phyloP scores from a whole-genome alignment of 2,113 vertebrate species.

The Morone chrysops region DNA sequence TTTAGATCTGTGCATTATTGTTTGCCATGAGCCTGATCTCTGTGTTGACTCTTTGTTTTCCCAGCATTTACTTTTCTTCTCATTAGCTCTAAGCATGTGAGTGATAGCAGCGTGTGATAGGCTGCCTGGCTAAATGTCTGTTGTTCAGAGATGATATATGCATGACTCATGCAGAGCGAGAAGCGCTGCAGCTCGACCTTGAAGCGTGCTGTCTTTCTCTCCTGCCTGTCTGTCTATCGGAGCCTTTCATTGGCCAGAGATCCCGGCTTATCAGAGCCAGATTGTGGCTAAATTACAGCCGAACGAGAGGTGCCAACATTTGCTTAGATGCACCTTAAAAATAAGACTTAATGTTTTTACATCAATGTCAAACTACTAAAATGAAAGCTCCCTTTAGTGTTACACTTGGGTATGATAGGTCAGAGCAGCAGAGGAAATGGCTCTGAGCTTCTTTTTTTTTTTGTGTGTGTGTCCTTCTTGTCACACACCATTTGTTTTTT shows the following conservation, averaged over 20 bases:
- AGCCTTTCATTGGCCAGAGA: conserved; percentile 56
- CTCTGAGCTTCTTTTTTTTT: conserved; percentile 24
- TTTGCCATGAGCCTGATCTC: conserved; percentile 38
- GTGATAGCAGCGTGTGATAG: conserved; percentile 73
- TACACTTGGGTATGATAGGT: conserved; percentile 37
- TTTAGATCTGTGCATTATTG: conserved; percentile 26
- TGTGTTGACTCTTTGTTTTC: conserved; percentile 47
- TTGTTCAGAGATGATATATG: conserved; percentile 77
- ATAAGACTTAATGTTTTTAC: conserved; percentile 22
- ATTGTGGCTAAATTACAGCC: conserved; percentile 39
- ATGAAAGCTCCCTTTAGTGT: conserved; percentile 17
- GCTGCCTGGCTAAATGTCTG: conserved; percentile 76
- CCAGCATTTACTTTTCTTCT: conserved; percentile 50
- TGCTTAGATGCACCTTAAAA: conserved; percentile 9
- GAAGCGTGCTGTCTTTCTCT: conserved; percentile 75
- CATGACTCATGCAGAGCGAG: conserved; percentile 78
- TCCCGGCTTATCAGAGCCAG: conserved; percentile 34
- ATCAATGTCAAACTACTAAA: conserved; percentile 30
- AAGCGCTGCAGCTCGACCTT: conserved; percentile 78
- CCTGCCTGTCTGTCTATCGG: conserved; percentile 64
- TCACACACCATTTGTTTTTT: conserved; percentile 68
- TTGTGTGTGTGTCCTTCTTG: conserved; percentile 49
- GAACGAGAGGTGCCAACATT: conserved; percentile 10
- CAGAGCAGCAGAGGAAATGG: conserved; percentile 40
- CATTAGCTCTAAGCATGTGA: conserved; percentile 74